Evolutionary conservation across 2,888 invertebrate genomes (phyloP), one percentile per base, ranked within the genome.

Genomic region (Lacanobia wlatinum): DNA sequence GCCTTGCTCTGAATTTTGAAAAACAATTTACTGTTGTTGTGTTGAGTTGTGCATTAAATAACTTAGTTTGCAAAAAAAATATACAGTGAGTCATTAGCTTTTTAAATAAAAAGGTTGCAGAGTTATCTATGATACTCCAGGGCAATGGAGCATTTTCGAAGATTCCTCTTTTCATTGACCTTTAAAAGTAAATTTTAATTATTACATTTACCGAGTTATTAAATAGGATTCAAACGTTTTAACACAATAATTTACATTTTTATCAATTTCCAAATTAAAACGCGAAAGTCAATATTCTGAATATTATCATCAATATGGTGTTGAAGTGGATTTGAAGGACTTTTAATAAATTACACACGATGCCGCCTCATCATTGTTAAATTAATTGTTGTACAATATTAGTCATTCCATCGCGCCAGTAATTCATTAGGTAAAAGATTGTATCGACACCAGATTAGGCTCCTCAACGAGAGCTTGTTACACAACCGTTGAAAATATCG

Each of bases 351-450:
- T 59, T 43, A 53, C 28, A 55, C 58, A 28, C 16, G 43, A 43
- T 14, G 14, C 8, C 43, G n/a, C 55, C 21, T 43, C 40, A 76
- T 77, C 67, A 76, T 21, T 40, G 0, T 63, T 50, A 66, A 78
- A 84, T 83, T 73, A 86, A 83, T 77, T 55, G 72, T 67, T 77
- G 71, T 78, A 68, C 72, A 58, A 34, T 73, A 70, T 55, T 52
- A 66, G 56, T 73, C 48, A 77, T 62, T 70, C 62, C 64, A 76
- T 77, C 67, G 23, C 16, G 58, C 63, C 66, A 59, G 67, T 77
- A 80, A 89, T 89, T 89, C 89, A 90, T 89, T 90, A n/a, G n/a
- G n/a, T n/a, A 89, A 90, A 90, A 90, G 87, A 91, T 89, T 90
- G 84, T 76, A 89, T 88, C 87, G 84, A 80, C 79, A 71, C 70